Evolutionary conservation across 2,113 vertebrate genomes (phyloP).

Genomic region (Rallus limicola): DNA sequence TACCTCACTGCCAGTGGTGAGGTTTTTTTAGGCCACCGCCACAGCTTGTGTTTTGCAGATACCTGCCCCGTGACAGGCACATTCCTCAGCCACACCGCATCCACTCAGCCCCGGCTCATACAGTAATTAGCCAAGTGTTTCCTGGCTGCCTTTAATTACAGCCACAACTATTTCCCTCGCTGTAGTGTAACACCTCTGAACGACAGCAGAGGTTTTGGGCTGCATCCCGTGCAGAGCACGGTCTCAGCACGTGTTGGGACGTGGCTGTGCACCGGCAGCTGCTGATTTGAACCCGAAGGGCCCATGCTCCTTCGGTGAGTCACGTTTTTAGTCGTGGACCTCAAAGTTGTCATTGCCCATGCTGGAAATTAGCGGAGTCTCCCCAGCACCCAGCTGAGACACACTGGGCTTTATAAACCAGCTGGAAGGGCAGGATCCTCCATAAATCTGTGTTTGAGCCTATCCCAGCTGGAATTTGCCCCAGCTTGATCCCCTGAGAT

Average conservation of each 20-base stretch:
- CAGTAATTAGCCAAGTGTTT: slow-evolving; percentile 50
- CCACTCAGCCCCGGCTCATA: not conserved
- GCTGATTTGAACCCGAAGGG: not conserved
- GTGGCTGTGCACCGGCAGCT: not conserved
- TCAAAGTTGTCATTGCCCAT: not conserved
- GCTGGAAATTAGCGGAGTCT: not conserved
- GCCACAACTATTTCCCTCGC: slow-evolving; percentile 25
- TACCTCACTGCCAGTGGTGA: not conserved
- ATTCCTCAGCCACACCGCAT: not conserved
- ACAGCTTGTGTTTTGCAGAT: slow-evolving; percentile 29
- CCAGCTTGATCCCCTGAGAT: accelerated
- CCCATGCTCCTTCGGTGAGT: not conserved
- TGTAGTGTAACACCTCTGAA: not conserved
- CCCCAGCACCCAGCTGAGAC: not conserved
- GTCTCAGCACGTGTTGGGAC: not conserved
- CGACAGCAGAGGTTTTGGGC: not conserved
- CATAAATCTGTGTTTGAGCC: not conserved
- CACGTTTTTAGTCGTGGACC: not conserved
- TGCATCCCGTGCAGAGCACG: accelerated
- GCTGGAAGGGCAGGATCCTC: not conserved
- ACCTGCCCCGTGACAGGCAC: not conserved
- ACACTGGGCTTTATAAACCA: not conserved
- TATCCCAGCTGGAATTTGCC: accelerated
- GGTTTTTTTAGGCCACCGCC: not conserved
- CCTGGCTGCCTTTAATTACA: slow-evolving; percentile 57